Conservation (phyloP, 2,888 invertebrate genomes). For the Machimus atricapillus region DNA sequence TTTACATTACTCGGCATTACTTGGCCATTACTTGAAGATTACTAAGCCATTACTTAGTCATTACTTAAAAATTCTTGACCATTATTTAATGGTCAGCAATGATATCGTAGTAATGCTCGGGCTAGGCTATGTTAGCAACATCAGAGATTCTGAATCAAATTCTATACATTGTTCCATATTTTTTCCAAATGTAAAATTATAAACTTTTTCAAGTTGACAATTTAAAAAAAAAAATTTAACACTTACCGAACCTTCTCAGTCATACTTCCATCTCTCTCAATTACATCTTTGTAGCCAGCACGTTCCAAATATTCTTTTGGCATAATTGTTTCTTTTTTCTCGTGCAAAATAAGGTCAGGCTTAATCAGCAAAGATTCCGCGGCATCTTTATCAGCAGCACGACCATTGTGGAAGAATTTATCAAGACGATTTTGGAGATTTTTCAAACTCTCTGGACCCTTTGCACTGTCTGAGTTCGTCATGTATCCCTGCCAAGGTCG, state of each 20-base stretch:
- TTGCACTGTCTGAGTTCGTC: constrained; percentile 68
- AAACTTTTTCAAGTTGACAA: too few relatives aligned
- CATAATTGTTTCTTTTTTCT: constrained; percentile 63
- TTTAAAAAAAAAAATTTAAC: too few relatives aligned
- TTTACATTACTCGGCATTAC: too few relatives aligned
- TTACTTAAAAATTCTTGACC: too few relatives aligned
- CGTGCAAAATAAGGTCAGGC: constrained; percentile 64
- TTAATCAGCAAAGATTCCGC: constrained; percentile 69
- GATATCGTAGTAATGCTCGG: too few relatives aligned
- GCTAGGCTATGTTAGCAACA: too few relatives aligned
- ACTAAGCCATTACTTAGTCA: too few relatives aligned
- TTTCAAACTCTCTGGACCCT: constrained; percentile 54
- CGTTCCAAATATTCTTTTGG: constrained; percentile 70
- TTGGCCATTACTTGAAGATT: too few relatives aligned
- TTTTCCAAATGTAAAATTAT: too few relatives aligned
- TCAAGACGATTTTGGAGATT: constrained; percentile 58
- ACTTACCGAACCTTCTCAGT: constrained; percentile 66
- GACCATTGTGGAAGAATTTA: constrained; percentile 58
- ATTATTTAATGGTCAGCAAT: too few relatives aligned
- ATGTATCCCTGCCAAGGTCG: constrained; percentile 85
- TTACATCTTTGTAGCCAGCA: constrained; percentile 74
- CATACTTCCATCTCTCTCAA: constrained; percentile 76
- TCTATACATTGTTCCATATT: too few relatives aligned
- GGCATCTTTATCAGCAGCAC: constrained; percentile 56
- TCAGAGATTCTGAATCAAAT: too few relatives aligned